Base-by-base conservation (phyloP, 53 echinoderm and acorn worm genomes). In the Henricia sp. region DNA sequence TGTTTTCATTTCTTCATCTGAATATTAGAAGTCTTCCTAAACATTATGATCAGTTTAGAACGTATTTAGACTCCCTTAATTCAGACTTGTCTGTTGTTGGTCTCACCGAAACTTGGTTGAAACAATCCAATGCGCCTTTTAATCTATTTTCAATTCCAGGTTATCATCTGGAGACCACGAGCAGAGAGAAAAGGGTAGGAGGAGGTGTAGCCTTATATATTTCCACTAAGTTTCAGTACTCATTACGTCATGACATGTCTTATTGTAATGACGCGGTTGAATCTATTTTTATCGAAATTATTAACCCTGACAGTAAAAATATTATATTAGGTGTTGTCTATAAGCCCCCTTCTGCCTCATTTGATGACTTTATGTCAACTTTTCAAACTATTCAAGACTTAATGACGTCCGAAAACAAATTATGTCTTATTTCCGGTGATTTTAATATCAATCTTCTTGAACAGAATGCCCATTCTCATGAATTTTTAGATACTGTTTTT, bases 1-100 rank as follows among this genome's bases (percentile, higher is more conserved):
- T 20, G 55, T 9, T 55, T 55, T 55, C 55, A 1, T 68, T 39
- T 4, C 11, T 36, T 13, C 68, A 38, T 68, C 38, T 68, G 68
- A 68, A 68, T n/a, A 68, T 68, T 39, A 68, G 68, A 24, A 68
- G 68, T 39, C 68, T 68, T 37, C 20, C 41, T 19, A 68, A 68
- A 68, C 38, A 68, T 36, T 68, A 21, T 39, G 41, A 38, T 38
- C 39, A 39, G 23, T 21, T 68, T 19, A 19, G 4, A 13, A 68
- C 17, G n/a, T 68, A 68, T 68, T 42, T 68, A 1, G 40, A 68
- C 41, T 23, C 41, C 27, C 68, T 68, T 20, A 40, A 68, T 25
- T 38, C 68, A 21, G 13, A 19, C 43, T 20, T 40, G 34, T 66
- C 66, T 66, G 66, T 36, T 66, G 66, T 66, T 24, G 66, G 66